Conservation (phyloP, 2,113 vertebrate species). For the Tychaedon coryphoeus region DNA sequence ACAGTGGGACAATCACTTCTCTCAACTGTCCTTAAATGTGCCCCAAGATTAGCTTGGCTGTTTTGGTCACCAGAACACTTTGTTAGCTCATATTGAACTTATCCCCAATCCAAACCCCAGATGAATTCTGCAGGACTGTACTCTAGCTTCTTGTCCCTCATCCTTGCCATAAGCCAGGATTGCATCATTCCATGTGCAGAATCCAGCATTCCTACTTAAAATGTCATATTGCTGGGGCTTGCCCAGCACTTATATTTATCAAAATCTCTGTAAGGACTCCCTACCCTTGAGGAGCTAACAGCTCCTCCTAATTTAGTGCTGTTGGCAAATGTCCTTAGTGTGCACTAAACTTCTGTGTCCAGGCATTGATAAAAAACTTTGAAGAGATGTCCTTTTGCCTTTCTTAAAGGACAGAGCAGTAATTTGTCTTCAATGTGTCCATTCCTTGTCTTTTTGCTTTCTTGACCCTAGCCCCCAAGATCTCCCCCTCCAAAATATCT, state of each 20-base stretch:
- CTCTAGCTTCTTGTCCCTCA: not conserved
- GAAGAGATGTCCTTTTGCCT: not conserved
- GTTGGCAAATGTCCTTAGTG: not conserved
- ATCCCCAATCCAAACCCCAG: not conserved
- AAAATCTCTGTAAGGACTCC: not conserved
- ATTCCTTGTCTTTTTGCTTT: not conserved
- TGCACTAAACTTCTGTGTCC: not conserved
- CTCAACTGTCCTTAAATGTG: not conserved
- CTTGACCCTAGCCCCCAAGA: not conserved
- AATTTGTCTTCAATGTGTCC: not conserved
- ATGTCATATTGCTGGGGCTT: not conserved
- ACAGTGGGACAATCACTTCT: not conserved
- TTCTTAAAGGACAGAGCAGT: not conserved
- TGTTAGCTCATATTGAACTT: not conserved
- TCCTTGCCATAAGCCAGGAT: not conserved
- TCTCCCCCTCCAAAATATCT: not conserved
- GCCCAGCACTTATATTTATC: not conserved
- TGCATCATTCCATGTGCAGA: not conserved
- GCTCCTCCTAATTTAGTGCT: not conserved
- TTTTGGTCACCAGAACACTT: not conserved
- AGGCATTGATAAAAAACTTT: not conserved
- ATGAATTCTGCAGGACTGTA: not conserved
- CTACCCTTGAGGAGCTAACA: not conserved
- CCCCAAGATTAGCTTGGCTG: accelerated
- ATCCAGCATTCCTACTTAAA: not conserved